These are phyloP conservation scores for Lasiommata megera DNA, from an alignment of 2,888 invertebrate species.

Conservation along the genomic window DNA sequence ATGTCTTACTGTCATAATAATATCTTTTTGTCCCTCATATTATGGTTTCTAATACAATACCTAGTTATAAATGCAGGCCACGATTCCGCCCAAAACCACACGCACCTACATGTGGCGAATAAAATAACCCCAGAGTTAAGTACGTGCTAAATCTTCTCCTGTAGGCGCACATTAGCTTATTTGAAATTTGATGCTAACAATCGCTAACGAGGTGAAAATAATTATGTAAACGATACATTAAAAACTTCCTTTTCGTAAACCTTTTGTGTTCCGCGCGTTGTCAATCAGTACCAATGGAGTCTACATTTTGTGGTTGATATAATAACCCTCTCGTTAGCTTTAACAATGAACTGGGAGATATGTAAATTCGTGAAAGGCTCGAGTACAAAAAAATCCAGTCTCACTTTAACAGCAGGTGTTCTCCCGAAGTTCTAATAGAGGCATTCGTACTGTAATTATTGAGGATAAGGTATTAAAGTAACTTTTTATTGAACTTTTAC, in stretches of 20 bases:
- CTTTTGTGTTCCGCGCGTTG: conserved; percentile 59
- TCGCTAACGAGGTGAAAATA: conserved; percentile 66
- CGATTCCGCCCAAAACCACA: not conserved
- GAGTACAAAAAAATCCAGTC: conserved; percentile 64
- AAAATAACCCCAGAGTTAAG: conserved; percentile 19
- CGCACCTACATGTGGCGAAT: not conserved
- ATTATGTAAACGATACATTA: conserved; percentile 45
- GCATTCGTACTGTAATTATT: conserved; percentile 56
- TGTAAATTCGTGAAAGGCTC: conserved; percentile 73
- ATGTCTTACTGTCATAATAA: too few relatives aligned
- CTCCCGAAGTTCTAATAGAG: conserved; percentile 69
- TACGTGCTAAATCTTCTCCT: conserved; percentile 44
- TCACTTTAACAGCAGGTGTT: conserved; percentile 71
- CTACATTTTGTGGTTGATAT: conserved; percentile 73
- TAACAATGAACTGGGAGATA: conserved; percentile 67
- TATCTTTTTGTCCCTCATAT: too few relatives aligned
- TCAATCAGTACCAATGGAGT: conserved; percentile 69
- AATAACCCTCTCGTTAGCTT: conserved; percentile 70
- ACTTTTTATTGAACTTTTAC: conserved; percentile 56
- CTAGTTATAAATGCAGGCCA: not conserved
- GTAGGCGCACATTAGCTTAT: conserved; percentile 46
- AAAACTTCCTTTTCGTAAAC: conserved; percentile 51
- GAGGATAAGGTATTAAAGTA: conserved; percentile 52
- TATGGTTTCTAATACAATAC: not conserved
- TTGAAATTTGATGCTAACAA: conserved; percentile 57